phyloP scores from a whole-genome alignment of 2,797 vertebrate genomes.

The Tenualosa ilisha region DNA sequence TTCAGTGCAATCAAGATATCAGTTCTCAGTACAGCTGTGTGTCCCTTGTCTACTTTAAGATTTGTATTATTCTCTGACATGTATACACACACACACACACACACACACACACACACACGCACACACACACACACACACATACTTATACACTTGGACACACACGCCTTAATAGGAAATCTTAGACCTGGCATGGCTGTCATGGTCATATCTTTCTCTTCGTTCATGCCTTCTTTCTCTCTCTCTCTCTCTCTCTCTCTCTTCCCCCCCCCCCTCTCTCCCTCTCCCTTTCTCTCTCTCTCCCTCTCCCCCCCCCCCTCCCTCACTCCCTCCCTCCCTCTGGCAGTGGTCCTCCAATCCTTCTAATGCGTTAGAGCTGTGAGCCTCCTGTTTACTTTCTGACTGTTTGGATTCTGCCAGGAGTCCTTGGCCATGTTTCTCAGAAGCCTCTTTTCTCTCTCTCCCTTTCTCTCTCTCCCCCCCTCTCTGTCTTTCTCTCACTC shows the following conservation, averaged over 20 bases:
- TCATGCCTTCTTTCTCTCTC: neutral
- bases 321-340: neutral
- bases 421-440: neutral
- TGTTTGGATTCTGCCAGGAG: neutral
- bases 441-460: neutral
- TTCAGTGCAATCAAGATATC: conserved; percentile 38
- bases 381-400: neutral
- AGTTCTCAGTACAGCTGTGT: conserved; percentile 13
- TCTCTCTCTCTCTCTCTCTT: neutral
- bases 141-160: conserved; percentile 1
- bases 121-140: neutral
- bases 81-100: neutral
- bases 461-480: neutral
- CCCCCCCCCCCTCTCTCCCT: neutral
- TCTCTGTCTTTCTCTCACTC: neutral
- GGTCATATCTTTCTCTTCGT: conserved; percentile 26
- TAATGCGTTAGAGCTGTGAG: no score
- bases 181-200: neutral
- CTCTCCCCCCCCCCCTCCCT: neutral
- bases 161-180: conserved; percentile 55
- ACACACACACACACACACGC: neutral
- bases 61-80: conserved; percentile 22
- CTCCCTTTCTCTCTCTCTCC: neutral
- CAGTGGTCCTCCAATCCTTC: neutral
- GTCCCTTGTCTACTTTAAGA: conserved; percentile 28